Evolutionary conservation across 2,113 vertebrate genomes (phyloP).

Genomic region (Tichodroma muraria): DNA sequence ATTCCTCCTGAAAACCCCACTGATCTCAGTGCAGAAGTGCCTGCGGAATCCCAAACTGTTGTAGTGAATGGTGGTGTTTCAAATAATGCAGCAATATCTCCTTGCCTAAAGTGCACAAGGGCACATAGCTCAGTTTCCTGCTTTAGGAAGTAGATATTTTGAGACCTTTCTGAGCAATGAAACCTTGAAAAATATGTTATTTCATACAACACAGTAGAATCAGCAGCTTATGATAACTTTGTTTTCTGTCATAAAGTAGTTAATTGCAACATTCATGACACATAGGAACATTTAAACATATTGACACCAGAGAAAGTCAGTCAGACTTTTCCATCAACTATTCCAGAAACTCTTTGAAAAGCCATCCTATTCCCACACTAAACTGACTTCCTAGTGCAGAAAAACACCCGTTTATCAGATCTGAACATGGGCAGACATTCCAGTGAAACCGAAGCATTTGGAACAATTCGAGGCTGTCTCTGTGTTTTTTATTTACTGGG

Average conservation of each 20-base stretch:
- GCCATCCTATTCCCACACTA: not conserved
- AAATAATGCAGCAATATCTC: not conserved
- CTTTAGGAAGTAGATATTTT: not conserved
- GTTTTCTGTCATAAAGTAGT: not conserved
- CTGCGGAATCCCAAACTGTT: not conserved
- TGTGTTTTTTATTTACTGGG: constrained; percentile 28
- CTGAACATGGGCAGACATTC: not conserved
- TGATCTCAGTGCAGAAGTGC: not conserved
- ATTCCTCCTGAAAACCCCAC: not conserved
- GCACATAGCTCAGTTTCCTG: not conserved
- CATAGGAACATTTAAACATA: not conserved
- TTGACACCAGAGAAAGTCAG: not conserved
- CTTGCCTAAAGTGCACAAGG: not conserved
- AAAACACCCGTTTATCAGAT: not conserved
- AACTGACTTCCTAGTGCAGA: not conserved
- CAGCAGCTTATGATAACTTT: not conserved
- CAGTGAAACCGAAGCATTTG: not conserved
- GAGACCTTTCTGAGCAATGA: not conserved
- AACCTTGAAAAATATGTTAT: not conserved
- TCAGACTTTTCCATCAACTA: not conserved
- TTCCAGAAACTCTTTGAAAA: not conserved
- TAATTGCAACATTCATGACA: not conserved
- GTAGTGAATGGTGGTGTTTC: not conserved
- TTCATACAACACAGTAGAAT: not conserved
- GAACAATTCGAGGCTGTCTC: not conserved